Percentiles rank a stretch among this genome's conserved stretches.
Conservation (phyloP, 2,888 invertebrate genomes). For the Branchipolynoe longqiensis region DNA sequence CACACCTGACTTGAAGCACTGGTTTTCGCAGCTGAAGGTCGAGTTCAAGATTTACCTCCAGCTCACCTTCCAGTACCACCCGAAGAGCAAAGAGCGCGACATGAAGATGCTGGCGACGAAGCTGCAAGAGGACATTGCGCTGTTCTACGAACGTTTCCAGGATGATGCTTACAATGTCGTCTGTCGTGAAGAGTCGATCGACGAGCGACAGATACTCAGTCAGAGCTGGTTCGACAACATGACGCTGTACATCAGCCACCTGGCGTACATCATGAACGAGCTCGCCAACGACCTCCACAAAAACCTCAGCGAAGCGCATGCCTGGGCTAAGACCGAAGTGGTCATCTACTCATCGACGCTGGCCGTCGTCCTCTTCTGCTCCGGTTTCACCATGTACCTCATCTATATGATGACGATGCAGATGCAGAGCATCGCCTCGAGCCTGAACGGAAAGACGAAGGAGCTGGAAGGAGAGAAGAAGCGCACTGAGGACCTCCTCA, state of each 20-base stretch:
- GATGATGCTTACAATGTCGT: not conserved
- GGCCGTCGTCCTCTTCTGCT: constrained; percentile 18
- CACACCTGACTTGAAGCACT: not conserved
- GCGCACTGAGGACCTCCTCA: constrained; percentile 94
- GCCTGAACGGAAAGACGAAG: constrained; percentile 2
- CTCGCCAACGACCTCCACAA: not conserved
- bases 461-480: constrained; percentile 90
- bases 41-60: not conserved
- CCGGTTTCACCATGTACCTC: constrained; percentile 12
- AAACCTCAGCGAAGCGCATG: not conserved
- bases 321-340: not conserved
- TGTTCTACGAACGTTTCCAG: not conserved
- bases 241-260: constrained; percentile 42
- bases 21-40: constrained; percentile 24
- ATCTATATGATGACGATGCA: constrained; percentile 12
- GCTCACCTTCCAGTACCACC: constrained; percentile 29
- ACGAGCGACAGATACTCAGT: not conserved
- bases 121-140: not conserved
- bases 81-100: not conserved
- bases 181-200: not conserved
- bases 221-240: constrained; percentile 49
- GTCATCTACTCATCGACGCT: constrained; percentile 30
- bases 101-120: not conserved
- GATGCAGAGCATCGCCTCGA: constrained; percentile 21
- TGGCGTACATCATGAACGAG: not conserved